Evolutionary conservation across 2,113 vertebrate species (phyloP), one percentile per base, ranked within the genome.

Genomic region (Albula glossodonta): DNA sequence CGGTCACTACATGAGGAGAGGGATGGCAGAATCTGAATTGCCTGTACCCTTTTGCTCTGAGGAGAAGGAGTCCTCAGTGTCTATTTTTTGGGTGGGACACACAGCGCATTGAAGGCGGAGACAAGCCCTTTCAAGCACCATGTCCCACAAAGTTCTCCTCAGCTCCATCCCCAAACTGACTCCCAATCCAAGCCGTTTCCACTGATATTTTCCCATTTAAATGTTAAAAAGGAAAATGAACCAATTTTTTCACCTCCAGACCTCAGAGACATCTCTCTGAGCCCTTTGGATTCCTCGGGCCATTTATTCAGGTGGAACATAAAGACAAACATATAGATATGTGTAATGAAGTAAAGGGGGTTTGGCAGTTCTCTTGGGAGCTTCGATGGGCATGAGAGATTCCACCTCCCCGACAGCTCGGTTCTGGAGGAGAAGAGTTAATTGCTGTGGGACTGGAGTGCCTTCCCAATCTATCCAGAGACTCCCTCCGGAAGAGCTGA

Each of bases 371-470:
- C 92, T 89, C 85, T 90, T 91, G 93, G 92, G 90, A 79, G 83
- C 84, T 87, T 93, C 88, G 90, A 87, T 87, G 88, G 87, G 89
- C 84, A 22, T 89, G 88, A 88, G 89, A 93, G 91, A 93, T 92
- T 93, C 92, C 92, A 92, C 94, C 92, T 94, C 89, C 77, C 90
- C 94, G 95, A 93, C 94, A 93, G 91, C 90, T 84, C 86, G 88
- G 90, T 93, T 92, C 92, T 92, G 91, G 88, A 88, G 90, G 86
- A 93, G 92, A 92, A 92, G 91, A 95, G 94, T 93, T 95, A 95
- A 95, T 95, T 94, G 94, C 92, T 94, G 92, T 92, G 93, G 94
- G 94, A 95, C 92, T 86, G 17, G 86, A 89, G 88, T 86, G 92
- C 91, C 87, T 93, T 94, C 93, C 89, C 92, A 91, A 94, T 94